Conservation (phyloP, 2,113 vertebrate species). For the Xenopus laevis region DNA sequence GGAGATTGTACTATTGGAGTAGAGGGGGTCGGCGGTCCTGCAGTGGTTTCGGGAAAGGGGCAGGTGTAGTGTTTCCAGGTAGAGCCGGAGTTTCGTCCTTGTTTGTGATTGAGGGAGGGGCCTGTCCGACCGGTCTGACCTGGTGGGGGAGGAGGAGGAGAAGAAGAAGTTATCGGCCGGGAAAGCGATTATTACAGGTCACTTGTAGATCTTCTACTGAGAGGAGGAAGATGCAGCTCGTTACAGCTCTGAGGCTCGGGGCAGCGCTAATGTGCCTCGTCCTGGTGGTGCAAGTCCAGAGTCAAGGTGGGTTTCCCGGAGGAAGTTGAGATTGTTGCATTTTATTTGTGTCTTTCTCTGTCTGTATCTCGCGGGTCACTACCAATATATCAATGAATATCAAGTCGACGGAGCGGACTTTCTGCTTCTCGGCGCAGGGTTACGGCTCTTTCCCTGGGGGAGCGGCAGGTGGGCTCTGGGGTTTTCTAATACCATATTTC, state of each 20-base stretch:
- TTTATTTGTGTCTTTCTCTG: too few relatives aligned
- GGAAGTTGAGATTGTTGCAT: too few relatives aligned
- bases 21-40: background rate
- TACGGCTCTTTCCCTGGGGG: too few relatives aligned
- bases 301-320: constrained; percentile 49
- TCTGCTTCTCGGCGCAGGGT: too few relatives aligned
- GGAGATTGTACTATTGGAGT: too few relatives aligned
- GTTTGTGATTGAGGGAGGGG: constrained; percentile 32
- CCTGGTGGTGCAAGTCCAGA: constrained; percentile 29
- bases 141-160: constrained; percentile 2
- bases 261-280: background rate
- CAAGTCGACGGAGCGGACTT: too few relatives aligned
- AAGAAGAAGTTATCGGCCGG: too few relatives aligned
- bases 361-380: too few relatives aligned
- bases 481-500: too few relatives aligned
- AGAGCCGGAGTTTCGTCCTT: constrained; percentile 31
- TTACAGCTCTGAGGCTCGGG: background rate
- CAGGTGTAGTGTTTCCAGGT: constrained; percentile 8
- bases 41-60: constrained; percentile 15
- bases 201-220: background rate
- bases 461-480: too few relatives aligned
- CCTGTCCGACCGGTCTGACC: constrained; percentile 35
- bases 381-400: too few relatives aligned
- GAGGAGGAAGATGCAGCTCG: constrained; percentile 14
- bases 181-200: too few relatives aligned